These are phyloP conservation scores for Pardosa pseudoannulata DNA, from an alignment of 2,888 invertebrate species.

Conservation along the genomic window DNA sequence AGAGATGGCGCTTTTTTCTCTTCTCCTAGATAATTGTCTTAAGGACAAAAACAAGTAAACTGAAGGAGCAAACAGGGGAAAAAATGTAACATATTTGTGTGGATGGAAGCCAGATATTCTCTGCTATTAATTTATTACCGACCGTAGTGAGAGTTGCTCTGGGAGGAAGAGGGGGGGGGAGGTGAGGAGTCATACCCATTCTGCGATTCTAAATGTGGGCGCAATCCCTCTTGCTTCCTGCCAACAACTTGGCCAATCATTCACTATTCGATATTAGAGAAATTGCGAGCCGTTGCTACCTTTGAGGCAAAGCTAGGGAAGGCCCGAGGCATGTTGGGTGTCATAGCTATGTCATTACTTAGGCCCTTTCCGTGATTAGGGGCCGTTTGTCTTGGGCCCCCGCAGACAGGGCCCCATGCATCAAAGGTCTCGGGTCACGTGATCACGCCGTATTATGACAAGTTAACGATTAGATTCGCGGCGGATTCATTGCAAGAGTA, in stretches of 20 bases:
- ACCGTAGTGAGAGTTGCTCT: no score
- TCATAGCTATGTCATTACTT: constrained; percentile 67
- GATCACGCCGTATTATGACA: constrained; percentile 60
- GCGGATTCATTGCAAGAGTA: constrained; percentile 22
- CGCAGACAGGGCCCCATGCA: constrained; percentile 63
- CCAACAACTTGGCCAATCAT: constrained; percentile 25
- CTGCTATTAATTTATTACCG: no score
- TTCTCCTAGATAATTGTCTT: no score
- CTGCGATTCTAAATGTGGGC: constrained; percentile 35
- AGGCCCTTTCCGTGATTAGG: constrained; percentile 63
- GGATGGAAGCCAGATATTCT: no score
- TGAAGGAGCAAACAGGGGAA: no score
- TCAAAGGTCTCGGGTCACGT: constrained; percentile 63
- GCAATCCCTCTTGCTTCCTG: constrained; percentile 14
- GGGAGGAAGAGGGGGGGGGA: no score
- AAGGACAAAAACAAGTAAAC: no score
- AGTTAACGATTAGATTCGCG: constrained; percentile 70
- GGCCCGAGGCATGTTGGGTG: constrained; percentile 41
- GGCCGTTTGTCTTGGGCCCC: constrained; percentile 65
- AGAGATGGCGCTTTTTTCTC: no score
- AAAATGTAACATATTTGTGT: no score
- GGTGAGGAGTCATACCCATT: neutral
- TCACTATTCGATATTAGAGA: constrained; percentile 25
- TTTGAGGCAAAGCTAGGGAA: constrained; percentile 38
- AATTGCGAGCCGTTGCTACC: constrained; percentile 47